phyloP scores from a whole-genome alignment of 2,113 vertebrate species.

The Semnornis frantzii region DNA sequence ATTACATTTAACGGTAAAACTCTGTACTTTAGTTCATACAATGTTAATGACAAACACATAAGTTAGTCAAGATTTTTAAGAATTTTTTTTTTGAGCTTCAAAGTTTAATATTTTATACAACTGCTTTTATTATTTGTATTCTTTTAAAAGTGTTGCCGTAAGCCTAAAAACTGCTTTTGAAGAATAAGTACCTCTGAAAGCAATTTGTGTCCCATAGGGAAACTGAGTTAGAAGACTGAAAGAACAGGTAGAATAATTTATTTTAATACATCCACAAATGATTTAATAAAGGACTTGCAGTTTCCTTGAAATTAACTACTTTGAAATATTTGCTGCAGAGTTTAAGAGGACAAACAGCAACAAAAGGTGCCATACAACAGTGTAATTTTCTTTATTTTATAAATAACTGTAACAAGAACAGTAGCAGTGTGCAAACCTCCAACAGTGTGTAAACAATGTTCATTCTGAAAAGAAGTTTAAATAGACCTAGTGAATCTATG shows the following conservation, averaged over 20 bases:
- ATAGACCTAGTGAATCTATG: neutral
- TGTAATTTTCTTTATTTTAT: neutral
- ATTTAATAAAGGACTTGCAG: neutral
- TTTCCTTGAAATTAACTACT: neutral
- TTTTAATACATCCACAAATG: slow-evolving; percentile 2
- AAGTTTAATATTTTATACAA: neutral
- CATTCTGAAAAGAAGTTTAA: neutral
- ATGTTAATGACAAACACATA: too few species aligned
- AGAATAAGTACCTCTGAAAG: neutral
- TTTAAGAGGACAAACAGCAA: neutral
- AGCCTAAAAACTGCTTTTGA: neutral
- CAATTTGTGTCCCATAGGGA: neutral
- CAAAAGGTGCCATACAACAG: neutral
- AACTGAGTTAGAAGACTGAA: slow-evolving; percentile 26
- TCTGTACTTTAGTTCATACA: neutral
- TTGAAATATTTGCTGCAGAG: neutral
- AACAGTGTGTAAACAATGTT: neutral
- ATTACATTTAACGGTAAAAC: neutral
- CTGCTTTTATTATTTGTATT: neutral
- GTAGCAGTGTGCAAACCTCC: neutral
- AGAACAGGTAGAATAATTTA: slow-evolving; percentile 1
- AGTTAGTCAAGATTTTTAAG: neutral
- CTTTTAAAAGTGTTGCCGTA: neutral
- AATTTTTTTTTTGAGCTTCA: neutral
- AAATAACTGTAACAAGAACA: neutral